Base-by-base conservation (phyloP, 1,140 invertebrate species). In the Sesamia nonagrioides region DNA sequence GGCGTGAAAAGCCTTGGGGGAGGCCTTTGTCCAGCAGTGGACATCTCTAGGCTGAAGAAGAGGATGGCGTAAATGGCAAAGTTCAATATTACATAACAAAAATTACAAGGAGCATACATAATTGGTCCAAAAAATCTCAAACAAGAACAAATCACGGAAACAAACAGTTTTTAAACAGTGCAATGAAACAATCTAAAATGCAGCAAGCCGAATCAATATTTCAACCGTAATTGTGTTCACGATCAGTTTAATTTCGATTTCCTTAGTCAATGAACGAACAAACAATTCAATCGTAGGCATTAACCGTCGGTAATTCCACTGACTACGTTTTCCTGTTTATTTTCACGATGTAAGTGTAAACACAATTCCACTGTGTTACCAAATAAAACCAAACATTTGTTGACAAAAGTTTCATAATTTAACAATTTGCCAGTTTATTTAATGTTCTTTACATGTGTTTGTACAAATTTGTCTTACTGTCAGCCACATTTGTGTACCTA, bases 271-370 rank as follows among this genome's bases (percentile, higher is more conserved):
- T 35, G 33, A 77, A 63, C 21, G 33, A 77, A 42, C 40, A 68
- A 77, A 69, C 63, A 58, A 69, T 77, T 69, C 63, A 77, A 77
- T 69, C 52, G 75, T 45, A 69, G 50, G 56, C 63, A 77, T 77
- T 77, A 75, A 77, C 63, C 52, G 21, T 8, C 11, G 37, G 63
- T 77, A 69, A 77, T 77, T 77, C 40, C 18, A 54, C 52, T 33
- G 35, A 18, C 50, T 54, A 77, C 63, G 63, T 35, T 77, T 77
- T 69, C 40, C 40, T 69, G 50, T 77, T 58, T 75, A 61, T 75
- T 61, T 58, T 75, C 45, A 6, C 40, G 42, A 74, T 60, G 54
- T 74, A 42, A 74, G 37, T 40, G 71, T 33, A 48, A 74, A 52
- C 54, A 74, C 54, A 60, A 60, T 74, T 74, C 40, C 18, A 74